Conservation (phyloP, 2,113 vertebrate species). For the Machaerirhynchus nigripectus region DNA sequence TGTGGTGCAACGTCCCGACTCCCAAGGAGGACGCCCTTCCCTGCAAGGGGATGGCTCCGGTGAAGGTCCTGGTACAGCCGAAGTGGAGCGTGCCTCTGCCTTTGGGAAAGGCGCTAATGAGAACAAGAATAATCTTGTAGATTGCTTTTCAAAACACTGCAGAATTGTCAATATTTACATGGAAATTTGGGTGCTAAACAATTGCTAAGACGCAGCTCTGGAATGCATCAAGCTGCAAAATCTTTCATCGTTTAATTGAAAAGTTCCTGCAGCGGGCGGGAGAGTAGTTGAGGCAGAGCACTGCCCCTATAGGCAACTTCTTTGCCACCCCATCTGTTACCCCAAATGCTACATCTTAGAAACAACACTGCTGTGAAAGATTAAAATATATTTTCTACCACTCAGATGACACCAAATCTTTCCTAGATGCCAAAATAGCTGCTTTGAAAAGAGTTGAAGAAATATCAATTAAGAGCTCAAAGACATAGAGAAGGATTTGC, state of each 20-base stretch:
- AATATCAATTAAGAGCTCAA: slow-evolving; percentile 87
- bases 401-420: slow-evolving; percentile 86
- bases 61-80: neutral
- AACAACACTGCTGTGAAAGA: slow-evolving; percentile 85
- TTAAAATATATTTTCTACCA: slow-evolving; percentile 88
- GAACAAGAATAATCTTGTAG: slow-evolving; percentile 5
- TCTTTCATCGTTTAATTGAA: slow-evolving; percentile 81
- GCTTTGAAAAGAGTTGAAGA: slow-evolving; percentile 86
- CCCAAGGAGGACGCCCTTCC: neutral
- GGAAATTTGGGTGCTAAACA: slow-evolving; percentile 69
- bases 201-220: slow-evolving; percentile 73
- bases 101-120: neutral
- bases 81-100: neutral
- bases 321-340: slow-evolving; percentile 86
- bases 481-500: slow-evolving; percentile 84
- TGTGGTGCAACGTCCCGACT: neutral
- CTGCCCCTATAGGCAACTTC: slow-evolving; percentile 85
- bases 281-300: slow-evolving; percentile 82
- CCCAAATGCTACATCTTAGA: slow-evolving; percentile 87
- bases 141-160: slow-evolving; percentile 45
- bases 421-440: slow-evolving; percentile 87
- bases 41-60: neutral
- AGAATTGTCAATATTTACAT: slow-evolving; percentile 66
- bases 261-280: slow-evolving; percentile 82
- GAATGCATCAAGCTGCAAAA: slow-evolving; percentile 75